A percentile compares a stretch with the other conserved stretches of the same genome.
Evolutionary conservation across 1,140 invertebrate genomes (phyloP).

Genomic region (Scylla paramamosain): DNA sequence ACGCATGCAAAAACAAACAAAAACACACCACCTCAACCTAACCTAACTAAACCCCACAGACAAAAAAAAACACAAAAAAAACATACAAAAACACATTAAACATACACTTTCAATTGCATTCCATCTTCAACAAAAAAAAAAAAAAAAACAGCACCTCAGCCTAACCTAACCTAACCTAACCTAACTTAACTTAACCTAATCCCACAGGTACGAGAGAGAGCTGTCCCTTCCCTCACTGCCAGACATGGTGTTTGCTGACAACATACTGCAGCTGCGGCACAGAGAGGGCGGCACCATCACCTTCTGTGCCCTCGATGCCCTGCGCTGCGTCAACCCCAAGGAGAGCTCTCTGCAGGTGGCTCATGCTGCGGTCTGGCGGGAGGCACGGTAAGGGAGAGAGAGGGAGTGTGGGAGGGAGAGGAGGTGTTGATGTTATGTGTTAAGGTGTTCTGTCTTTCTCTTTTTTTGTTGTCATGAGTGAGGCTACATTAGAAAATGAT

Average conservation of each 20-base stretch:
- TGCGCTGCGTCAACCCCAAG: constrained; percentile 87
- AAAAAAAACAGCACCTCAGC: no score
- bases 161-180: no score
- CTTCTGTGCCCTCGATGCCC: constrained; percentile 95
- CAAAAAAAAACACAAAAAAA: no score
- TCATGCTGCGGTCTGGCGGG: constrained; percentile 93
- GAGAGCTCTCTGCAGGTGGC: constrained; percentile 88
- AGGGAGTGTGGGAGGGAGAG: neutral
- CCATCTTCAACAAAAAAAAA: no score
- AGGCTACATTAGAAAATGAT: no score
- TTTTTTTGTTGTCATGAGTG: no score
- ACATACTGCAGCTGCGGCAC: constrained; percentile 87
- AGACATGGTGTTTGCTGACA: constrained; percentile 98
- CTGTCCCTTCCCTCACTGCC: constrained; percentile 94
- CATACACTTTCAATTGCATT: no score
- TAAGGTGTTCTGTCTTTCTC: neutral
- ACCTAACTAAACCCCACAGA: no score
- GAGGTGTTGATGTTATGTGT: neutral
- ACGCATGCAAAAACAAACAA: no score
- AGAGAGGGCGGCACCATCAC: constrained; percentile 86
- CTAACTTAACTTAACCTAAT: no score
- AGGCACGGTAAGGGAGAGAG: constrained; percentile 83
- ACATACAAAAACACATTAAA: no score
- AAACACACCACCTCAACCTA: no score
- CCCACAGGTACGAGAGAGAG: constrained; percentile 86